Conservation (phyloP, 2,888 invertebrate species). For the Latrodectus elegans region DNA sequence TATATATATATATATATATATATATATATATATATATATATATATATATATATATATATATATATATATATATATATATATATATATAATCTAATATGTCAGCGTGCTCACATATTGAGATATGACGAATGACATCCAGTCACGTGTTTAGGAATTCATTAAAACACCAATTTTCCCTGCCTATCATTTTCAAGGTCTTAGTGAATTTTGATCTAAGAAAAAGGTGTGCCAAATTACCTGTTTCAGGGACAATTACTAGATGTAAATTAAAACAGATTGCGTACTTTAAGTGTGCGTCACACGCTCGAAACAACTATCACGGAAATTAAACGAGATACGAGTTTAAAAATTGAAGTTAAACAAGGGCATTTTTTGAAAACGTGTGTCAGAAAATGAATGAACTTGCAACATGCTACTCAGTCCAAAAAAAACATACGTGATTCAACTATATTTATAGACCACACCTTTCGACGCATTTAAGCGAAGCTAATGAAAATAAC, state of each 20-base stretch:
- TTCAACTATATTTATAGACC: slow-evolving; percentile 36
- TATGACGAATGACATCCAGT: neutral
- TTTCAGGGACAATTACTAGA: neutral
- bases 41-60: too few relatives aligned
- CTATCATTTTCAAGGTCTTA: neutral
- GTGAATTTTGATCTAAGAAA: neutral
- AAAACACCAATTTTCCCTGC: neutral
- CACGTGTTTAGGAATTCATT: neutral
- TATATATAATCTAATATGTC: too few relatives aligned
- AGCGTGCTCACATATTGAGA: neutral
- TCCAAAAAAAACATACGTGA: slow-evolving; percentile 39
- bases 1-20: too few relatives aligned
- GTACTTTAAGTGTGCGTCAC: slow-evolving; percentile 4
- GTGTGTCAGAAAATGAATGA: slow-evolving; percentile 46
- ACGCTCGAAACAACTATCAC: slow-evolving; percentile 3
- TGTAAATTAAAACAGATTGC: slow-evolving; percentile 7
- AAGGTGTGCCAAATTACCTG: slow-evolving; percentile 16
- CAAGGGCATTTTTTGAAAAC: slow-evolving; percentile 9
- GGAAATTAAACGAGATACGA: slow-evolving; percentile 29
- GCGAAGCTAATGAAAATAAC: neutral
- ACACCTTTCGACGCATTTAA: slow-evolving; percentile 30
- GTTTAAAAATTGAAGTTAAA: neutral
- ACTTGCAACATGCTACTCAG: slow-evolving; percentile 31
- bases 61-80: too few relatives aligned
- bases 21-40: too few relatives aligned